Conservation (phyloP, 2,797 vertebrate genomes). For the Chloroceryle amazona region DNA sequence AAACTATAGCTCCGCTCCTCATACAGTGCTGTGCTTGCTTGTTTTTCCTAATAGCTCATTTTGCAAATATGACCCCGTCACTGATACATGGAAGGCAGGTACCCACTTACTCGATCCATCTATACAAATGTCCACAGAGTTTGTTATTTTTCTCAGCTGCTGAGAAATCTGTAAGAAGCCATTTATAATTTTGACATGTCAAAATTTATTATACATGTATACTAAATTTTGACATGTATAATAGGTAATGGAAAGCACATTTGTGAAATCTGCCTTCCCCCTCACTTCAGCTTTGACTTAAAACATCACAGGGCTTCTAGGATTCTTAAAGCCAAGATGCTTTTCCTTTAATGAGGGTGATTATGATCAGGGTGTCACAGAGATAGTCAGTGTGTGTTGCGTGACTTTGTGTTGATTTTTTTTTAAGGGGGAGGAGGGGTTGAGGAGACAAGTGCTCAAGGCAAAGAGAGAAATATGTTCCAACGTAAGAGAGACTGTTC, state of each 20-base stretch:
- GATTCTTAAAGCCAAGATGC: background rate
- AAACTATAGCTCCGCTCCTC: background rate
- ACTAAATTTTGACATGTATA: background rate
- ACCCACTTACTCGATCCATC: background rate
- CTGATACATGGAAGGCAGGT: background rate
- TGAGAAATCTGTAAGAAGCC: background rate
- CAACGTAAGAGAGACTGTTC: background rate
- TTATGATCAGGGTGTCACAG: background rate
- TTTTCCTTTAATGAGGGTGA: background rate
- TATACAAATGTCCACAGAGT: background rate
- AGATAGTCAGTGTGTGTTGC: rapidly evolving
- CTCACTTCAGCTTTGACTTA: background rate
- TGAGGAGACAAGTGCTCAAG: background rate
- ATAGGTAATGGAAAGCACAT: slow-evolving; percentile 17
- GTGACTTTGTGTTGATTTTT: background rate
- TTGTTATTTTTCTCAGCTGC: slow-evolving; percentile 40
- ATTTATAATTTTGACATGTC: slow-evolving; percentile 40
- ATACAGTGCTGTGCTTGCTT: background rate
- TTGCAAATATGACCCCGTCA: background rate
- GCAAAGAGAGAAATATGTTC: background rate
- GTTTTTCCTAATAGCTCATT: background rate
- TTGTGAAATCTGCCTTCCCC: background rate
- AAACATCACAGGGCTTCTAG: background rate
- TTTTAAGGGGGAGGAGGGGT: background rate
- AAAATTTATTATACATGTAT: no score